A percentile compares a stretch with the other conserved stretches of the same genome.
Evolutionary conservation across 1,140 invertebrate species (phyloP).

Genomic region (Frieseomelitta varia): DNA sequence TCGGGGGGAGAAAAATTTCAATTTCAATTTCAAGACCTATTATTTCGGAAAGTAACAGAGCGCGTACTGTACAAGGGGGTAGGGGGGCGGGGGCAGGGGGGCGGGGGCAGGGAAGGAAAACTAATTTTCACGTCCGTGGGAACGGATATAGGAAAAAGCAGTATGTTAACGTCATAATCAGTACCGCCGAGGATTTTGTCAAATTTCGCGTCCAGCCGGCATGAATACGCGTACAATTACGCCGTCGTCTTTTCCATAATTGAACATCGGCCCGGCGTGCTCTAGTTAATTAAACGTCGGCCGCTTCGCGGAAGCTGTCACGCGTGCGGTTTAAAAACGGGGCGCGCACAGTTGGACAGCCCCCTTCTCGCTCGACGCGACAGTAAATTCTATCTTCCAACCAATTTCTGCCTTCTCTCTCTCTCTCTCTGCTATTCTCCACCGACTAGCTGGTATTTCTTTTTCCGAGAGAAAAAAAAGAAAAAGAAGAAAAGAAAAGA

Average conservation of each 20-base stretch:
- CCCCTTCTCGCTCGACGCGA: background rate
- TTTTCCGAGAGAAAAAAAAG: too few species aligned
- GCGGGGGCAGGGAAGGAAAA: background rate
- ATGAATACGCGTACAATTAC: conserved; percentile 31
- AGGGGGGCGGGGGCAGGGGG: too few species aligned
- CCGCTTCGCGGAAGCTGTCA: background rate
- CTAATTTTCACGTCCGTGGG: background rate
- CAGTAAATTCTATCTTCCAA: background rate
- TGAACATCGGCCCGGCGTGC: conserved; percentile 14
- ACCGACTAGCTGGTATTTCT: background rate
- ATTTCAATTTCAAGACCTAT: too few species aligned
- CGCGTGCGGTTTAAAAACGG: conserved; percentile 10
- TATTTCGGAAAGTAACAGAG: background rate
- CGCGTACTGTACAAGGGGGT: too few species aligned
- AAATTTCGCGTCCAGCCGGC: background rate
- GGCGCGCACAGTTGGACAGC: background rate
- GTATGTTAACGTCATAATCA: background rate
- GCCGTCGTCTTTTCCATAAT: conserved; percentile 26
- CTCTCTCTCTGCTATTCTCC: background rate
- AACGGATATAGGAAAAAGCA: background rate
- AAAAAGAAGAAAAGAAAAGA: too few species aligned
- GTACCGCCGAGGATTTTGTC: background rate
- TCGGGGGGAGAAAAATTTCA: too few species aligned
- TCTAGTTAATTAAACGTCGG: conserved; percentile 46
- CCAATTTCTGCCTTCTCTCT: background rate